Base-by-base conservation (phyloP, 2,113 vertebrate species). In the Macquaria australasica region DNA sequence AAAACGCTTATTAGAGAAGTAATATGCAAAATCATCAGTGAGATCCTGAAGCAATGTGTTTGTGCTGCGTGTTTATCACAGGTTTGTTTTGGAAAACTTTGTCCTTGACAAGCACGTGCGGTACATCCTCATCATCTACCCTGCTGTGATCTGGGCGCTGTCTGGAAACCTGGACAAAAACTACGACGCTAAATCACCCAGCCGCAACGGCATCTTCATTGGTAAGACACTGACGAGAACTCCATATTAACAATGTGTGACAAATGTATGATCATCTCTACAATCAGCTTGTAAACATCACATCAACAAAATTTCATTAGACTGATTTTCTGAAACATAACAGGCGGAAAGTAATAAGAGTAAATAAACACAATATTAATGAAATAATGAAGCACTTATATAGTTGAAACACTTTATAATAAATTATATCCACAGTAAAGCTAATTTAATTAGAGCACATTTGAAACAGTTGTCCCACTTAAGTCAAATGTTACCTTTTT, bases 91-190 rank as follows among this genome's bases (percentile, higher is more conserved):
- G 71, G 92, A 94, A 80, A 93, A 94, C 62, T 10, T 86, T 34
- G 55, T 91, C 53, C 87, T 94, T 1, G 91, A 94, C 72, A 90
- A 91, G 78, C 78, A 93, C 4, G 41, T 93, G 67, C 74, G 91
- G 34, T 93, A 94, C 77, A 28, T 93, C 73, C 79, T 86, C 50
- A 72, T 91, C 64, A 45, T 34, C 59, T 94, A 94, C 67, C 86
- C 86, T 1, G 89, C 93, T 28, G 86, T 93, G 43, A 94, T 94
- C 76, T 94, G 89, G 90, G 92, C 91, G 0, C 9, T 94, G 55
- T 31, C 73, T 62, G 93, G 93, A 75, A 93, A 93, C 78, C 18
- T 93, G 58, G 81, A 87, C 79, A 93, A 94, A 71, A 93, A 94
- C 77, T 94, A 53, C n/a, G 25, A 91, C 3, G 53, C 85, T 3